Evolutionary conservation across 2,888 invertebrate genomes (phyloP).

Genomic region (Habroteleia sp.): DNA sequence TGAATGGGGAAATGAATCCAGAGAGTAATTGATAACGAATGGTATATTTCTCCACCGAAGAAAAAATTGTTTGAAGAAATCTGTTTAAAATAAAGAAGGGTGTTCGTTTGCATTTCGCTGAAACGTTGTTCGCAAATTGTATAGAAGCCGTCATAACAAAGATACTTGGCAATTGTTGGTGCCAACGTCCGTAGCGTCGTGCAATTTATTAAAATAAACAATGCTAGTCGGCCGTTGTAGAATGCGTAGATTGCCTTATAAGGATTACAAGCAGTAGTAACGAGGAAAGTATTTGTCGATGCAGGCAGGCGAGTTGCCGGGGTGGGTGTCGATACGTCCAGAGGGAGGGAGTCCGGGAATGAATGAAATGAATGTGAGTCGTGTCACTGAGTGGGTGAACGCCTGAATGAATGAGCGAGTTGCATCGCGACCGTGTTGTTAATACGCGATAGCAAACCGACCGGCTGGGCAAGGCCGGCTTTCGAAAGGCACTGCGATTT

Average conservation of each 20-base stretch:
- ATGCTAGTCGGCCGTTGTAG: conserved; percentile 43
- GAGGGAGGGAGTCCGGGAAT: conserved; percentile 51
- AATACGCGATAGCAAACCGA: conserved; percentile 54
- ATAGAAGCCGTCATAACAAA: conserved; percentile 11
- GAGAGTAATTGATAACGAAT: too few relatives aligned
- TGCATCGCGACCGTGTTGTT: conserved; percentile 59
- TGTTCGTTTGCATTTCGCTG: too few relatives aligned
- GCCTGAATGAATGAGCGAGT: conserved; percentile 66
- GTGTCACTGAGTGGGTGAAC: conserved; percentile 65
- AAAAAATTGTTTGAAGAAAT: too few relatives aligned
- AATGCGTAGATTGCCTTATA: conserved; percentile 59
- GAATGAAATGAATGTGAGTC: conserved; percentile 65
- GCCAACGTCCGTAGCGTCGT: conserved; percentile 25
- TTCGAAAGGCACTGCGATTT: conserved; percentile 30
- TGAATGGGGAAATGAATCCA: too few relatives aligned
- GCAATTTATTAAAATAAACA: conserved; percentile 57
- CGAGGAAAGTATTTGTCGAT: conserved; percentile 61
- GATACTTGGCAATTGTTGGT: conserved; percentile 1
- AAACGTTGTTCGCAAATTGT: neutral
- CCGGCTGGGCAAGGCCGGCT: conserved; percentile 35
- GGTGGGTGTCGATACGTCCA: conserved; percentile 62
- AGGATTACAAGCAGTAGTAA: conserved; percentile 61
- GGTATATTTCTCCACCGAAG: too few relatives aligned
- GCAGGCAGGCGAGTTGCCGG: conserved; percentile 51
- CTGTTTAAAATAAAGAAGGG: too few relatives aligned